These are phyloP conservation scores for Anser brachyrhynchus DNA, from an alignment of 2,113 vertebrate species.

Conservation along the genomic window DNA sequence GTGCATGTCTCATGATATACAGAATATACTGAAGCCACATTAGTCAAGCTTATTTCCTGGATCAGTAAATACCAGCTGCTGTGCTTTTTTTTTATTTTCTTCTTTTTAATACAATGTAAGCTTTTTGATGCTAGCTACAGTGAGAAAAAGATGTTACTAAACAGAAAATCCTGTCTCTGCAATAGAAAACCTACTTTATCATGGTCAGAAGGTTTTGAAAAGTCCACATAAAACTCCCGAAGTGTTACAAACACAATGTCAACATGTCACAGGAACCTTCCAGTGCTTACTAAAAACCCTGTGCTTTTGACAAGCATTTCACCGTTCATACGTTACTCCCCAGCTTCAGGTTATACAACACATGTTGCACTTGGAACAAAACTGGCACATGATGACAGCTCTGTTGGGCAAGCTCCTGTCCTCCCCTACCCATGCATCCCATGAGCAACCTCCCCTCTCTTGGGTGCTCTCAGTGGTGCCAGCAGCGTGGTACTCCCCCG, in stretches of 20 bases:
- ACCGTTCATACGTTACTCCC: fast-evolving
- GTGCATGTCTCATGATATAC: background rate
- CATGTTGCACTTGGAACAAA: background rate
- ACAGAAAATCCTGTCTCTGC: background rate
- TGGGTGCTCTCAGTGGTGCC: too few relatives aligned
- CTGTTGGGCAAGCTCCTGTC: background rate
- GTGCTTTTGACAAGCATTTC: background rate
- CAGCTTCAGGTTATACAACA: background rate
- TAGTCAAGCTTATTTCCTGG: background rate
- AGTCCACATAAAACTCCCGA: background rate
- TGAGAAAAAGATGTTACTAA: background rate
- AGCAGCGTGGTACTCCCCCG: fast-evolving
- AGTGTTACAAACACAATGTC: background rate
- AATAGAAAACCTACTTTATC: background rate
- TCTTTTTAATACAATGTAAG: background rate
- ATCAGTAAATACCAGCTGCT: background rate
- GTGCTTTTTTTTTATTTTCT: background rate
- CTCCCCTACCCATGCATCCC: fast-evolving
- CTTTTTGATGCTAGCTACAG: background rate
- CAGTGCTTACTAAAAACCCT: background rate
- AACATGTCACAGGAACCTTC: background rate
- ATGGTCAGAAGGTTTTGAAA: background rate
- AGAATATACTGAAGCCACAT: background rate
- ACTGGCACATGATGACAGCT: background rate
- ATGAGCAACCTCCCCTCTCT: background rate